Conservation (phyloP, 2,797 vertebrate genomes). For the Sebastiscus albofasciatus region DNA sequence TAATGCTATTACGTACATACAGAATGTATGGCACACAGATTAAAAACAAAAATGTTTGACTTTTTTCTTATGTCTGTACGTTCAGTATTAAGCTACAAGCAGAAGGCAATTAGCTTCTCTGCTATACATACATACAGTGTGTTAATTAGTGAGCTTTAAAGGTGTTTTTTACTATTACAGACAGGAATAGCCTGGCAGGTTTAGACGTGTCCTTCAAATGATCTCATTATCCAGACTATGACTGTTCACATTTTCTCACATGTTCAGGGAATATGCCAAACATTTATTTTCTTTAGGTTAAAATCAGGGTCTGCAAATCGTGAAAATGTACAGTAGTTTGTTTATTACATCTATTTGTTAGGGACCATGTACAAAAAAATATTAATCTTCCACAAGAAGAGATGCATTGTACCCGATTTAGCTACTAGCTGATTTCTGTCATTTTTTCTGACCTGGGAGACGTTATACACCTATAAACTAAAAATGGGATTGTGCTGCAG, state of each 20-base stretch:
- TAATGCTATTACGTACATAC: neutral
- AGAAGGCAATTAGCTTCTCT: neutral
- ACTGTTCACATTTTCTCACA: too few species aligned
- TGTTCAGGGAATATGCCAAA: too few species aligned
- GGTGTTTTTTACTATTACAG: too few species aligned
- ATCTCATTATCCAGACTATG: neutral
- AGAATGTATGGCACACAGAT: neutral
- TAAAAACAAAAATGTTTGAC: neutral
- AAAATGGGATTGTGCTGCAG: too few species aligned
- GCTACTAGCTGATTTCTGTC: rapidly evolving
- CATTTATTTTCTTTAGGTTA: too few species aligned
- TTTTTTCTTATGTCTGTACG: neutral
- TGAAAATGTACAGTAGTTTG: rapidly evolving
- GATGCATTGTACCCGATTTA: too few species aligned
- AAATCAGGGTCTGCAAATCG: too few species aligned
- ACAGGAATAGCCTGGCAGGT: neutral
- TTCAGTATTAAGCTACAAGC: neutral
- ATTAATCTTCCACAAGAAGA: too few species aligned
- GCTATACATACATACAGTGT: too few species aligned
- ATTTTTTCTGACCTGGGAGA: too few species aligned
- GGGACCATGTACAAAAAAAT: rapidly evolving
- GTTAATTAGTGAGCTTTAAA: rapidly evolving
- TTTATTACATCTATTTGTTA: too few species aligned
- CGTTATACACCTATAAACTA: too few species aligned
- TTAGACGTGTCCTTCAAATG: neutral